Evolutionary conservation across 1,140 invertebrate species (phyloP), one percentile per base, ranked within the genome.

Genomic region (Chironomus tepperi): DNA sequence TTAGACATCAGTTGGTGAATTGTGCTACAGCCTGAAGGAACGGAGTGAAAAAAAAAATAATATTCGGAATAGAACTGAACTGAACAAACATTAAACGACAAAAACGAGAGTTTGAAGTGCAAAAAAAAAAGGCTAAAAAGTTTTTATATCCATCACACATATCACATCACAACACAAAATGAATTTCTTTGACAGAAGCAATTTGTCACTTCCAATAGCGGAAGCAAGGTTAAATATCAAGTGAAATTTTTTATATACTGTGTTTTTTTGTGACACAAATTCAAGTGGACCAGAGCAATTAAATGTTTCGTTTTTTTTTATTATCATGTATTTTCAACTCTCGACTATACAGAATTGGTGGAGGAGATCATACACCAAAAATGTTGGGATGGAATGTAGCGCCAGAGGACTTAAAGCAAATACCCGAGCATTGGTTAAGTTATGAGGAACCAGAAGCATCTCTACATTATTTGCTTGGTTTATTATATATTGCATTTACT

Each of bases 381-480:
- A 12, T 15, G 5, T 15, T 57, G n/a, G 91, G 90, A 78, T 93
- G 90, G 87, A 92, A 93, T 79, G 85, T 94, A 19, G 88, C 89
- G 5, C 85, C 88, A 16, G 91, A 92, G 75, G 90, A 93, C 79
- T 82, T 93, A 74, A 83, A 88, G 64, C 87, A 91, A 74, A 88
- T 95, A 76, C 92, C 91, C 24, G 90, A 92, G 78, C 93, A 94
- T 80, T 95, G 93, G 93, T 86, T 93, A 57, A 83, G 85, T 15
- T 94, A 89, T 80, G 86, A 89, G 34, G 92, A 92, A 79, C 91
- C 93, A 3, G 91, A 92, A 57, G 90, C 91, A 72, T 88, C 91
- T 74, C 87, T 93, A 77, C 93, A 96, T 81, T 93, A 94, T 77
- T 85, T 93, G 24, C 83, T 96, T 2, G 94, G 90, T 1, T 84